A percentile compares a stretch with the other conserved stretches of the same genome.
Evolutionary conservation across 2,113 vertebrate genomes (phyloP).

Genomic region (Phrynosoma blainvillii): DNA sequence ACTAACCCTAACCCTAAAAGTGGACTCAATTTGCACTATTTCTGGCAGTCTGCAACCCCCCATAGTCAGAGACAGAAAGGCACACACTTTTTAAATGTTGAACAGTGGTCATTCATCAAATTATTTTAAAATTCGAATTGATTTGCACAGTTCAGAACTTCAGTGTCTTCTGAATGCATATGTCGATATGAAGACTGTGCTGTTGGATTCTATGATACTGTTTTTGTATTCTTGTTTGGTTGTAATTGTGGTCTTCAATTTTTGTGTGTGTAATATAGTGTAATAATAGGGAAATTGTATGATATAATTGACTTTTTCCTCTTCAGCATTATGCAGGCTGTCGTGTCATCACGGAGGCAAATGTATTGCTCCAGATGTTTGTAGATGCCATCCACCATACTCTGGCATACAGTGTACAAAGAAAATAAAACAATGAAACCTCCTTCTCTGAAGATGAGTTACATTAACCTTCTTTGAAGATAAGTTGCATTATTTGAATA

Average conservation of each 20-base stretch:
- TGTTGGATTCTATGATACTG: background rate
- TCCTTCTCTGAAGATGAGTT: slow-evolving; percentile 19
- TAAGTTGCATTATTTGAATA: slow-evolving; percentile 14
- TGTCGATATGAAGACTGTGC: background rate
- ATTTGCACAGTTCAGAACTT: too few species aligned
- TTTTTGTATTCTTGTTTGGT: slow-evolving; percentile 16
- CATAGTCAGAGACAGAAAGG: too few species aligned
- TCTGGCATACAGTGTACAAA: slow-evolving; percentile 80
- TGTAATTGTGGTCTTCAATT: slow-evolving; percentile 40
- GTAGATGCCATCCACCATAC: slow-evolving; percentile 79
- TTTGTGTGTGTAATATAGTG: background rate
- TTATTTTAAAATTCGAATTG: too few species aligned
- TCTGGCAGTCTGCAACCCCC: too few species aligned
- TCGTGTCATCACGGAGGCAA: slow-evolving; percentile 86
- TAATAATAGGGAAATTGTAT: slow-evolving; percentile 28
- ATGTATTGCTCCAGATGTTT: slow-evolving; percentile 83
- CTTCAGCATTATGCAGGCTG: slow-evolving; percentile 80
- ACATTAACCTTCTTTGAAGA: slow-evolving; percentile 8
- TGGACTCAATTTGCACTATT: too few species aligned
- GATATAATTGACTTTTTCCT: slow-evolving; percentile 42
- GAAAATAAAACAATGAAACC: slow-evolving; percentile 74
- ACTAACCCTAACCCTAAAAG: too few species aligned
- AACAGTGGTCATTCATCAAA: too few species aligned
- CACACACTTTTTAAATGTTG: too few species aligned
- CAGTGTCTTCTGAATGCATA: background rate